Base-by-base conservation (phyloP, 2,797 vertebrate genomes). In the Enteromius treurensis region DNA sequence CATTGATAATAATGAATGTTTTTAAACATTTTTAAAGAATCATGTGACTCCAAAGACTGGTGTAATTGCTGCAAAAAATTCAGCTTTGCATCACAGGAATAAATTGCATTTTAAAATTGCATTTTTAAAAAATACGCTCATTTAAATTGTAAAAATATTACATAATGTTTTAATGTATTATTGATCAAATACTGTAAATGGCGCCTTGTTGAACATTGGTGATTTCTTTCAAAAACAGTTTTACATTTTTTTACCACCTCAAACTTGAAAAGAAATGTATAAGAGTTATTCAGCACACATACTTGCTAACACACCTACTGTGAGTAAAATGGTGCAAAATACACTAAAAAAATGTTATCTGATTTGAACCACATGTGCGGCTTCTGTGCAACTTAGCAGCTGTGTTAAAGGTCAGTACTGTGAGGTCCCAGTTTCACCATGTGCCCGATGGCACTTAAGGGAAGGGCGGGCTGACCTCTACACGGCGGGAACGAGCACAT, bases 401-500 rank as follows among this genome's bases (percentile, higher is more conserved):
- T 83, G 65, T 83, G 73, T 40, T 67, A 84, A 69, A 86, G 82
- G 79, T 86, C 80, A 86, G 26, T 40, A 67, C 21, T 23, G 45
- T 71, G 58, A 9, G 67, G 55, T 85, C 71, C 23, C 37, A 8
- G 55, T 86, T 81, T 68, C 51, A 77, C 76, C n/a, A n/a, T 80
- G 64, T 70, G 70, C 70, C 75, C 70, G 26, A 19, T 87, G 80
- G 79, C 71, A 71, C 81, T 82, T 23, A 71, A 53, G 81, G 64
- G 60, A 69, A 77, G 37, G 82, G 79, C 67, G 79, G 79, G 62
- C 64, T 79, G 14, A 69, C 45, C 51, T 77, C 78, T 75, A 53
- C 47, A 37, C 71, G 77, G 34, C 80, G 69, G 58, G 64, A 73
- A 89, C 84, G 64, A 60, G 85, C 87, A 85, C 86, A 84, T 68